Conservation (phyloP, 2,888 invertebrate genomes). For the Thyatira batis region DNA sequence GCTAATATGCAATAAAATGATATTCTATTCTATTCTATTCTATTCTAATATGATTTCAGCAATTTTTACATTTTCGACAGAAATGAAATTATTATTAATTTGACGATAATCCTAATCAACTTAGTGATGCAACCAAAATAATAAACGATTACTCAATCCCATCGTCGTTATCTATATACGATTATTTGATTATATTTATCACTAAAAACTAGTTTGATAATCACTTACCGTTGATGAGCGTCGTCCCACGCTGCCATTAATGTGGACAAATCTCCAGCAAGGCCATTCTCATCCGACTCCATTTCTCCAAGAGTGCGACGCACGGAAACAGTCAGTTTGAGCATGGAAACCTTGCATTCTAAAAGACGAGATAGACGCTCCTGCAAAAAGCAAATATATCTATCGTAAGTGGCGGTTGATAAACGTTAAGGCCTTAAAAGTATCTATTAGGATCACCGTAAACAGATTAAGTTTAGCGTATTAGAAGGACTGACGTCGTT, state of each 20-base stretch:
- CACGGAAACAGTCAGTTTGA: slow-evolving; percentile 82
- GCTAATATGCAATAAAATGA: too few species aligned
- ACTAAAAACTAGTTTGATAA: not conserved
- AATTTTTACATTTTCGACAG: not conserved
- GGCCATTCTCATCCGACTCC: slow-evolving; percentile 68
- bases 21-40: too few species aligned
- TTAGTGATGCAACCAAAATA: not conserved
- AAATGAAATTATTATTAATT: too few species aligned
- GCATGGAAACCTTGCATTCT: slow-evolving; percentile 81
- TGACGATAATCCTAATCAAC: not conserved
- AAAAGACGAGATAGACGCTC: slow-evolving; percentile 77
- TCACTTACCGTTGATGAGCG: slow-evolving; percentile 84
- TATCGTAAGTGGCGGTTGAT: too few species aligned
- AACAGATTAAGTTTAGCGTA: not conserved
- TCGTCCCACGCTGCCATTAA: slow-evolving; percentile 87
- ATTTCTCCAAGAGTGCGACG: slow-evolving; percentile 79
- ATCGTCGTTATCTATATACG: not conserved
- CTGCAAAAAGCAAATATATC: slow-evolving; percentile 59
- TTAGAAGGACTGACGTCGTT: not conserved
- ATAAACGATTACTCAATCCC: not conserved
- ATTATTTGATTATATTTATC: not conserved
- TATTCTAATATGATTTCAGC: too few species aligned
- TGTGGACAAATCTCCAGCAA: slow-evolving; percentile 86
- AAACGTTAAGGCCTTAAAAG: not conserved
- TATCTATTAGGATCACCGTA: not conserved